Base-by-base conservation (phyloP, 1,140 invertebrate genomes). In the Drosophila littoralis region DNA sequence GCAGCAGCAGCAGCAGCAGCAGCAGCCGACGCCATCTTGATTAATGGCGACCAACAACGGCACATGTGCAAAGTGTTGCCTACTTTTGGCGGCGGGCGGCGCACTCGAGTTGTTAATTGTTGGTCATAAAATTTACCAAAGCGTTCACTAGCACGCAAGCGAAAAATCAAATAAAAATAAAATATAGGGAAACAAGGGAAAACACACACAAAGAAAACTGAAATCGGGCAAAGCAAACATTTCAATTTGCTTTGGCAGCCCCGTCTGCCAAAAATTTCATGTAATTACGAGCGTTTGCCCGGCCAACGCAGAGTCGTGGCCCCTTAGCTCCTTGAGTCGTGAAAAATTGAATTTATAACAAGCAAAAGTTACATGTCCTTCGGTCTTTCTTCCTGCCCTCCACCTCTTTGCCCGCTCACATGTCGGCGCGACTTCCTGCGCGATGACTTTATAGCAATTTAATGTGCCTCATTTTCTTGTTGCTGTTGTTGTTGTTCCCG, bases 361-460 rank as follows among this genome's bases (percentile, higher is more conserved):
- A 86, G 81, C 76, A 68, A 82, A 85, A 79, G 79, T 79, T 77
- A 79, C 66, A 83, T 82, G 76, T 88, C 45, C 52, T 51, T 15
- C 48, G 28, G 50, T 28, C 22, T 33, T n/a, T 40, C 50, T 10
- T 32, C 69, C 64, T 45, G 54, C 68, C 35, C 33, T 69, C 60
- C 42, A 59, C 4, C n/a, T 12, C 43, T 32, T 9, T 22, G 1
- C 9, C 42, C 15, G 10, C 28, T 72, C 74, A 71, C 66, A 75
- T 81, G 70, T 59, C 60, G 71, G 50, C 67, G 46, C 50, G 40
- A 50, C 46, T 68, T 81, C 61, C 74, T 71, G 66, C 65, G 69
- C 69, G 66, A 66, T 88, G 83, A 75, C 79, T 88, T 88, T 89
- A 83, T 88, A 89, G 77, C 84, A 88, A 88, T 88, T 83, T 88